Percentiles rank a stretch among this genome's conserved stretches.
Evolutionary conservation across 92 coral and sea anemone species (phyloP).

Genomic region (Paramuricea clavata): DNA sequence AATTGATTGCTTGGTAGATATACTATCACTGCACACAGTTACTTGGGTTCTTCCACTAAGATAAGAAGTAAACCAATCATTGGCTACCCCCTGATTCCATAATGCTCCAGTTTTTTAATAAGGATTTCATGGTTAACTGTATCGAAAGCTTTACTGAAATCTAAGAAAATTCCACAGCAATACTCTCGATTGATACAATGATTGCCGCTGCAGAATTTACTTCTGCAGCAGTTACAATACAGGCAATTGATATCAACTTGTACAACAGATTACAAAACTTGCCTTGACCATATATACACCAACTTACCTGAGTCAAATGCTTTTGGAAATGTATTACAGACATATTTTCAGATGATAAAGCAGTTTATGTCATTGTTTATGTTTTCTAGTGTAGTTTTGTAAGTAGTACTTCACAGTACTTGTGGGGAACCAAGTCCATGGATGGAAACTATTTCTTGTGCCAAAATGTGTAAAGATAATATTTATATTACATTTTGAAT

Average conservation of each 20-base stretch:
- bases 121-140: too few relatives aligned
- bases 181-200: too few relatives aligned
- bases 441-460: not conserved
- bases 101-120: too few relatives aligned
- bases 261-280: conserved; percentile 4
- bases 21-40: too few relatives aligned
- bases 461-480: too few relatives aligned
- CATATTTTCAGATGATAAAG: conserved; percentile 8
- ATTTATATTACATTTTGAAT: not conserved
- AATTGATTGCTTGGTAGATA: too few relatives aligned
- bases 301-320: not conserved
- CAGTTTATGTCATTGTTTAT: not conserved
- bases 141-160: too few relatives aligned
- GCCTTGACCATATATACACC: conserved; percentile 13
- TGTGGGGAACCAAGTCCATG: too few relatives aligned
- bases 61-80: too few relatives aligned
- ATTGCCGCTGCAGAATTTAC: not conserved
- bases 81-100: too few relatives aligned
- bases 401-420: not conserved
- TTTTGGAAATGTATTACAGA: not conserved
- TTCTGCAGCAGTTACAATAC: not conserved
- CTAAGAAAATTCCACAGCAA: too few relatives aligned
- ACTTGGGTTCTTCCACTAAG: too few relatives aligned
- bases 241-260: not conserved
- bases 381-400: not conserved